Conservation (phyloP, 2,113 vertebrate species). For the Alligator sinensis region DNA sequence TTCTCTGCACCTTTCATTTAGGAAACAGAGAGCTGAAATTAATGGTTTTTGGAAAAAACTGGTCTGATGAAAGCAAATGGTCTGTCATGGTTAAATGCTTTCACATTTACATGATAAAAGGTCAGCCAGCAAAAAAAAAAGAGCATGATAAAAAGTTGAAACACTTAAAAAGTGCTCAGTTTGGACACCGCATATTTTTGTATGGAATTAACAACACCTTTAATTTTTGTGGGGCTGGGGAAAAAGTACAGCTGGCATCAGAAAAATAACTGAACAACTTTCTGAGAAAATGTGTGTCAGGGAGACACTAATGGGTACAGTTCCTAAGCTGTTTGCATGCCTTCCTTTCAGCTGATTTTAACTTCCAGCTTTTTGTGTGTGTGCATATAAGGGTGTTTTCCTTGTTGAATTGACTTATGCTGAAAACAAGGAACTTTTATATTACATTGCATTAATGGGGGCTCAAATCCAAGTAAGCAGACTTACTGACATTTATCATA, state of each 20-base stretch:
- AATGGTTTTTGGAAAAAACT: not conserved
- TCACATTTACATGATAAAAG: slow-evolving; percentile 57
- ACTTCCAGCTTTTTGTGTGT: slow-evolving; percentile 1
- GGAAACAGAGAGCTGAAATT: slow-evolving; percentile 30
- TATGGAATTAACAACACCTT: slow-evolving; percentile 12
- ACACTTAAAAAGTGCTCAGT: not conserved
- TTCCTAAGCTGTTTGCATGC: not conserved
- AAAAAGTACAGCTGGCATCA: not conserved
- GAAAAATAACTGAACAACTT: not conserved
- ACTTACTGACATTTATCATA: not conserved
- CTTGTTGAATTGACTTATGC: slow-evolving; percentile 4
- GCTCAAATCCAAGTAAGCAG: not conserved
- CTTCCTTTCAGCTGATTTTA: slow-evolving; percentile 8
- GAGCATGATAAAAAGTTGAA: slow-evolving; percentile 34
- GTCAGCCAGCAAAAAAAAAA: slow-evolving; percentile 51
- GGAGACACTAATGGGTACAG: not conserved
- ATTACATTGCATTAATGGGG: not conserved
- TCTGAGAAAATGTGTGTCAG: not conserved
- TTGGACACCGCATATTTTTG: slow-evolving; percentile 2
- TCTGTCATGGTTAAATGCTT: slow-evolving; percentile 46
- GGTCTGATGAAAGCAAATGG: slow-evolving; percentile 1
- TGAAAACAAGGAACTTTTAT: not conserved
- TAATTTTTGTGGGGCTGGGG: not conserved
- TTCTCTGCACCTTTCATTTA: slow-evolving; percentile 32
- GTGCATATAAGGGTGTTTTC: not conserved